Evolutionary conservation across 2,113 vertebrate genomes (phyloP).

Genomic region (Chaetura pelagica): DNA sequence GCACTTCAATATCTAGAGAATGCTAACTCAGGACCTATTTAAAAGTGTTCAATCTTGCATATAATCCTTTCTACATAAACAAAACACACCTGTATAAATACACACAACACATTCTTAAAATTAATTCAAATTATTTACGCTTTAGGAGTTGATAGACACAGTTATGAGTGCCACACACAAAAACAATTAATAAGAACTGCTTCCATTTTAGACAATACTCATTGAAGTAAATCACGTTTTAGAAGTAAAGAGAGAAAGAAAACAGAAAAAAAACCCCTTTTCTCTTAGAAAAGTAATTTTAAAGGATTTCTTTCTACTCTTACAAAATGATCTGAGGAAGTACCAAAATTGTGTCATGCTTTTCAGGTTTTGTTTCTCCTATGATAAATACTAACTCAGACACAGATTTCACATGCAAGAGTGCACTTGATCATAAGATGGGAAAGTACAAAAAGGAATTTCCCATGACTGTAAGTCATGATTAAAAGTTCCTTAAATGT

Average conservation of each 20-base stretch:
- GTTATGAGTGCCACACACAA: neutral
- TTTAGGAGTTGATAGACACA: neutral
- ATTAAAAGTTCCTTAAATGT: neutral
- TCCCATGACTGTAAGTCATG: neutral
- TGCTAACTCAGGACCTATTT: neutral
- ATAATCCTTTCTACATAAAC: neutral
- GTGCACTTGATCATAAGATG: neutral
- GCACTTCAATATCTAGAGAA: neutral
- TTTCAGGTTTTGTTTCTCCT: conserved; percentile 45
- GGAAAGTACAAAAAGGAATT: conserved; percentile 44
- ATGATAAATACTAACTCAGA: neutral
- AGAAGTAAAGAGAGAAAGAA: neutral
- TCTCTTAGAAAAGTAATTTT: neutral
- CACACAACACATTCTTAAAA: neutral
- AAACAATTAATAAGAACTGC: neutral
- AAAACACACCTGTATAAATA: neutral
- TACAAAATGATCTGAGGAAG: neutral
- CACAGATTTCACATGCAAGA: neutral
- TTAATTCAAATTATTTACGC: neutral
- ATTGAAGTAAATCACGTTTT: neutral
- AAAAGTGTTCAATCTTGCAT: neutral
- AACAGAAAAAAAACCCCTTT: neutral
- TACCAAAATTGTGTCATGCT: neutral
- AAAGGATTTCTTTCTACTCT: neutral
- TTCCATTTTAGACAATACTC: neutral